phyloP scores from a whole-genome alignment of 1,140 invertebrate genomes.

The Heliconius eleuchia region DNA sequence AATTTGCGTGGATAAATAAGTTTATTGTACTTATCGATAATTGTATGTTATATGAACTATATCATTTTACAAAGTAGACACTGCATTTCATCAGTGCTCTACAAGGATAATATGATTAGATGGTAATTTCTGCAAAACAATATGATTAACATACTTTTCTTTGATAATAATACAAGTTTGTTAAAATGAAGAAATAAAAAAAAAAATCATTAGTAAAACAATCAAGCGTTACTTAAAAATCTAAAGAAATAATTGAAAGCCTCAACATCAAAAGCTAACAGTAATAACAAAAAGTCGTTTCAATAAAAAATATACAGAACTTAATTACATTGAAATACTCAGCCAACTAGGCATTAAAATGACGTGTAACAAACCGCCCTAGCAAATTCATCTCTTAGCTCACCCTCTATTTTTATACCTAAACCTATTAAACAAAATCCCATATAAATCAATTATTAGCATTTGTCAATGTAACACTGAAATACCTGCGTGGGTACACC shows the following conservation, averaged over 20 bases:
- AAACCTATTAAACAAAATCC: constrained; percentile 52
- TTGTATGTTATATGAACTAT: neutral
- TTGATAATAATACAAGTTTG: no score
- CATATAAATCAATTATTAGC: constrained; percentile 66
- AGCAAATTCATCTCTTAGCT: constrained; percentile 37
- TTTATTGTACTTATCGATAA: neutral
- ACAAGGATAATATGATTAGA: no score
- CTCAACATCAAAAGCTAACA: neutral
- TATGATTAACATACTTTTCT: no score
- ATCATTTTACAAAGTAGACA: no score
- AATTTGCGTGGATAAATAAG: neutral
- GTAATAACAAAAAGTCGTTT: neutral
- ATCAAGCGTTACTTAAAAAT: no score
- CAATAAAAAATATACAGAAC: neutral
- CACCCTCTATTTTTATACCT: constrained; percentile 46
- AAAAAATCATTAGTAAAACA: no score
- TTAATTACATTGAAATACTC: constrained; percentile 3
- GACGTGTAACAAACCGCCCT: neutral
- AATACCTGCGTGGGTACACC: constrained; percentile 56
- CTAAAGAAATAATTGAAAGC: neutral
- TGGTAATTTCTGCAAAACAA: no score
- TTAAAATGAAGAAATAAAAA: no score
- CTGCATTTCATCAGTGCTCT: no score
- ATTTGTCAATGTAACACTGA: constrained; percentile 62
- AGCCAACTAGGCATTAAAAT: constrained; percentile 7